Evolutionary conservation across 2,888 invertebrate species (phyloP).

Genomic region (Laspeyria flexula): DNA sequence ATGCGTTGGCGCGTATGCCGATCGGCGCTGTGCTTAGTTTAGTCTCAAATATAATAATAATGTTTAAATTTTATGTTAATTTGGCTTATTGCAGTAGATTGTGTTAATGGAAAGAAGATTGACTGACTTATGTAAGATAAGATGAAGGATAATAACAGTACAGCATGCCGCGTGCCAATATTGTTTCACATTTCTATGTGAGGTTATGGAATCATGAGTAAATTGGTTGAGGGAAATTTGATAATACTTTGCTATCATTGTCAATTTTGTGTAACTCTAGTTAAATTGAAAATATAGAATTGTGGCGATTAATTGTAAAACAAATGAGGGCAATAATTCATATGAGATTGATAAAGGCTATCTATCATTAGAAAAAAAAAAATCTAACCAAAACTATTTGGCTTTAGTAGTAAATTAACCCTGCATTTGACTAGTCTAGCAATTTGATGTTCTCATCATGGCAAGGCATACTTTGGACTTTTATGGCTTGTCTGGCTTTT

Average conservation of each 20-base stretch:
- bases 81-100: constrained; percentile 62
- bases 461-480: constrained; percentile 11
- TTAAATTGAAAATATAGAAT: constrained; percentile 30
- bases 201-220: constrained; percentile 32
- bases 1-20: constrained; percentile 67
- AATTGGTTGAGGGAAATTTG: constrained; percentile 30
- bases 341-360: constrained; percentile 40
- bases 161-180: constrained; percentile 74
- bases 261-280: constrained; percentile 49
- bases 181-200: constrained; percentile 51
- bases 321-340: constrained; percentile 62
- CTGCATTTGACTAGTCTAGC: constrained; percentile 27
- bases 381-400: constrained; percentile 17
- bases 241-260: constrained; percentile 58
- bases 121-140: constrained; percentile 77
- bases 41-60: constrained; percentile 79
- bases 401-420: constrained; percentile 26
- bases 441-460: constrained; percentile 10
- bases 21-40: constrained; percentile 79
- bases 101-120: constrained; percentile 64
- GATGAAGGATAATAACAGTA: constrained; percentile 58
- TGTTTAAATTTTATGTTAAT: constrained; percentile 64
- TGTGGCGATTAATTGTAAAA: constrained; percentile 36
- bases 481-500: constrained; percentile 26
- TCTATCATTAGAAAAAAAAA: constrained; percentile 36